Evolutionary conservation across 2,113 vertebrate genomes (phyloP).

Genomic region (Coturnix japonica): DNA sequence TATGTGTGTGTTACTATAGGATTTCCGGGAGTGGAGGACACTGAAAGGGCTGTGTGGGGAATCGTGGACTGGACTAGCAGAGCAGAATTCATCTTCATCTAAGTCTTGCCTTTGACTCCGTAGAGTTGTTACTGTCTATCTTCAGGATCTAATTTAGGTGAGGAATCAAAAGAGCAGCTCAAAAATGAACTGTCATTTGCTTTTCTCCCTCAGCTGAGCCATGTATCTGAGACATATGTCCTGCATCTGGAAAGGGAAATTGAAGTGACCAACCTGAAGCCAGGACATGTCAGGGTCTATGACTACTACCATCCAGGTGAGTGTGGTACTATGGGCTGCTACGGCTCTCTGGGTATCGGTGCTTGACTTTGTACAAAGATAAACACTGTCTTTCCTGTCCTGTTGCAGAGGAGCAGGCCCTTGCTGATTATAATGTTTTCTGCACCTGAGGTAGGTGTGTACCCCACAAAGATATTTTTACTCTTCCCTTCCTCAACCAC

Average conservation of each 20-base stretch:
- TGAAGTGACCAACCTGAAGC: slow-evolving; percentile 82
- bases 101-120: neutral
- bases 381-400: neutral
- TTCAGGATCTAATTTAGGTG: neutral
- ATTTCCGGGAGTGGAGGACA: neutral
- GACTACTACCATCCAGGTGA: slow-evolving; percentile 89
- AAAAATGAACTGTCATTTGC: neutral
- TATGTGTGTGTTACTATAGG: neutral
- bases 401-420: slow-evolving; percentile 70
- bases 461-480: neutral
- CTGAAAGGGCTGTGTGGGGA: neutral
- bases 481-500: neutral
- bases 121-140: neutral
- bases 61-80: neutral
- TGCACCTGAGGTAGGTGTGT: slow-evolving; percentile 64
- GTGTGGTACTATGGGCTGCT: neutral
- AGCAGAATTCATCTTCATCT: neutral
- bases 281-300: slow-evolving; percentile 84
- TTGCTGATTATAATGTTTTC: slow-evolving; percentile 64
- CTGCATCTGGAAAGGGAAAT: slow-evolving; percentile 76
- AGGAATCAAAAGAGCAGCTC: neutral
- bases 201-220: slow-evolving; percentile 48
- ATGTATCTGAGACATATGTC: slow-evolving; percentile 55
- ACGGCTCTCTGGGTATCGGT: neutral
- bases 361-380: neutral